A percentile compares a stretch with the other conserved stretches of the same genome.
Conservation (phyloP, 92 coral and sea anemone species). For the Montipora capitata region DNA sequence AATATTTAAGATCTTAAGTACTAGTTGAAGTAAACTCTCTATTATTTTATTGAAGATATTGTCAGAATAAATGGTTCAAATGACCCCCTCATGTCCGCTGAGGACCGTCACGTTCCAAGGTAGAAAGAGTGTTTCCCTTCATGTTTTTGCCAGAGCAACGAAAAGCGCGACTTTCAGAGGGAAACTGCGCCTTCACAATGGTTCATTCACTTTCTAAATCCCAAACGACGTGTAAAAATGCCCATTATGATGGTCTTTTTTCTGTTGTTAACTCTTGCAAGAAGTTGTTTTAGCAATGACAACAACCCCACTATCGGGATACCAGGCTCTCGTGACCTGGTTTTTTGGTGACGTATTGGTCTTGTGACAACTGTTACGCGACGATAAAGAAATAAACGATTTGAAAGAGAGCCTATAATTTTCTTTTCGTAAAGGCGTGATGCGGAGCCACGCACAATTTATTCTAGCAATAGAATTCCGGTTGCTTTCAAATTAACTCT, state of each 20-base stretch:
- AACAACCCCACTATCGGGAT: background rate
- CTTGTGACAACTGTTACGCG: background rate
- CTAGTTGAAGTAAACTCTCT: slow-evolving; percentile 6
- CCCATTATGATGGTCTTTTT: background rate
- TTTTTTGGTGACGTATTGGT: slow-evolving; percentile 3
- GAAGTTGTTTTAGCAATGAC: background rate
- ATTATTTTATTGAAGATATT: slow-evolving; percentile 45
- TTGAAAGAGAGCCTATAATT: slow-evolving; percentile 3
- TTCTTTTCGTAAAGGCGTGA: background rate
- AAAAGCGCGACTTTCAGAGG: background rate
- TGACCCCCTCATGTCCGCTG: slow-evolving; percentile 32
- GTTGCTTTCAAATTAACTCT: slow-evolving; percentile 21
- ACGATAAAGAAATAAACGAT: background rate
- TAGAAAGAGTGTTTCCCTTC: background rate
- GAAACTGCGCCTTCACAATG: background rate
- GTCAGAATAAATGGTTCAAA: slow-evolving; percentile 12
- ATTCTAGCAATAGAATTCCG: slow-evolving; percentile 1
- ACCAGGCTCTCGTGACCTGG: slow-evolving; percentile 24
- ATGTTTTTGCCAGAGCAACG: background rate
- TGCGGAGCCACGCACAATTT: background rate
- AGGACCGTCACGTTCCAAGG: background rate
- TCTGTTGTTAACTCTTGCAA: background rate
- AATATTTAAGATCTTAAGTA: slow-evolving; percentile 23
- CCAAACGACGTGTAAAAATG: background rate
- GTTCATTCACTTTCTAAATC: background rate